These are phyloP conservation scores for Sinella curviseta DNA, from an alignment of 1,140 invertebrate species.

Conservation along the genomic window DNA sequence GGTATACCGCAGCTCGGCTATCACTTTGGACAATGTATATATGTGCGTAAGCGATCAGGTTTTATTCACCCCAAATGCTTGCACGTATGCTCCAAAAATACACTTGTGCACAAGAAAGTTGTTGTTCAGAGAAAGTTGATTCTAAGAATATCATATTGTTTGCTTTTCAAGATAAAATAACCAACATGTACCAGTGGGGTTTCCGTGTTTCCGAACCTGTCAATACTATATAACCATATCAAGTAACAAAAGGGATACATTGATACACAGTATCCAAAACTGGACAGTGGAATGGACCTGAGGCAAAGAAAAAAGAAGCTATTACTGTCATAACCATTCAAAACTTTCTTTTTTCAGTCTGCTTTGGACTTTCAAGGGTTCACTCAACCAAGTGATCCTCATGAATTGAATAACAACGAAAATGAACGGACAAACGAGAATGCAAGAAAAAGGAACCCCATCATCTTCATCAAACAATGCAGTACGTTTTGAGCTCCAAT, in stretches of 20 bases:
- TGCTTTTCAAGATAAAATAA: not conserved
- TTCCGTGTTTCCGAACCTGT: too few species aligned
- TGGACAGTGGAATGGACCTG: not conserved
- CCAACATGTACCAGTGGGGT: not conserved
- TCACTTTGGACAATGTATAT: too few species aligned
- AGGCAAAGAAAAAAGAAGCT: not conserved
- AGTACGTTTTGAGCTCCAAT: too few species aligned
- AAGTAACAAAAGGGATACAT: too few species aligned
- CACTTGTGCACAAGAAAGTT: not conserved
- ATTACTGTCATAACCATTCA: not conserved
- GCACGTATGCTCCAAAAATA: too few species aligned
- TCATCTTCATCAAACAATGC: too few species aligned
- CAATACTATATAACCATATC: too few species aligned
- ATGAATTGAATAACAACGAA: not conserved
- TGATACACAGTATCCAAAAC: too few species aligned
- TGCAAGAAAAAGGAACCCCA: too few species aligned
- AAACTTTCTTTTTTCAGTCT: not conserved
- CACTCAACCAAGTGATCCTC: not conserved
- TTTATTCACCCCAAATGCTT: too few species aligned
- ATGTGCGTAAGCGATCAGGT: too few species aligned
- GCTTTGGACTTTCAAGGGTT: not conserved
- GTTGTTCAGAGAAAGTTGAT: constrained; percentile 15
- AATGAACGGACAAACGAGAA: not conserved
- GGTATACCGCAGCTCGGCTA: too few species aligned
- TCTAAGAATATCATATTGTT: constrained; percentile 3